Percentiles rank a stretch among this genome's conserved stretches.
These are phyloP conservation scores for Suillia variegata DNA, from an alignment of 2,888 invertebrate genomes.

Conservation along the genomic window DNA sequence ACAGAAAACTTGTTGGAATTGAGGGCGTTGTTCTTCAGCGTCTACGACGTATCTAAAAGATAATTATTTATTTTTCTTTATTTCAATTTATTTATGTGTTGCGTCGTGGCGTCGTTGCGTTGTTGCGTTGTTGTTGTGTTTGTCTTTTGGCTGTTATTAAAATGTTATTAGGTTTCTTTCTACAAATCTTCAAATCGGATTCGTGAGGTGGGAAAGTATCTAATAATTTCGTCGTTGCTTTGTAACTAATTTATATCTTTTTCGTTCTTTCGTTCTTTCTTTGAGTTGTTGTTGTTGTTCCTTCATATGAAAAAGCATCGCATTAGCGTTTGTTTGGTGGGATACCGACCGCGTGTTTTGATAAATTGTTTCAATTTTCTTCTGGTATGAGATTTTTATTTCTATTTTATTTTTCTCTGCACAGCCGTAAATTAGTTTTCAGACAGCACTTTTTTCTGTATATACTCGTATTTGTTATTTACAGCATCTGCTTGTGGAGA, in stretches of 20 bases:
- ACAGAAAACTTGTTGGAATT: background rate
- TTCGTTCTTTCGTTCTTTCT: background rate
- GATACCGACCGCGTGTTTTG: conserved; percentile 39
- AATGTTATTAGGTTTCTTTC: conserved; percentile 50
- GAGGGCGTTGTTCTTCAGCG: background rate
- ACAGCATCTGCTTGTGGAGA: background rate
- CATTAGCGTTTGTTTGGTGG: background rate
- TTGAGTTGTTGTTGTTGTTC: background rate
- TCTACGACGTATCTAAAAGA: background rate
- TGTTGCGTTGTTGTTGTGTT: conserved; percentile 41
- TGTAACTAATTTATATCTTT: background rate
- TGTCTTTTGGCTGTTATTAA: no score
- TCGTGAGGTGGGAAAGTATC: conserved; percentile 34
- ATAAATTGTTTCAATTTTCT: conserved; percentile 45
- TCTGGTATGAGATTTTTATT: conserved; percentile 30
- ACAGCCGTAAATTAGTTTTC: conserved; percentile 1
- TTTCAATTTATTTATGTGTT: background rate
- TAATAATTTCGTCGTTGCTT: conserved; percentile 1
- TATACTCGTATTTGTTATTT: background rate
- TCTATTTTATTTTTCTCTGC: conserved; percentile 16
- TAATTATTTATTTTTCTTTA: background rate
- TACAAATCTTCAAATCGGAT: no score
- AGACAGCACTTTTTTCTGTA: background rate
- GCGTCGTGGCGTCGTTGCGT: background rate
- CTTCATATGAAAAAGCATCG: background rate